Evolutionary conservation across 1,140 invertebrate genomes (phyloP), one percentile per base, ranked within the genome.

Genomic region (Drosophila malerkotliana): DNA sequence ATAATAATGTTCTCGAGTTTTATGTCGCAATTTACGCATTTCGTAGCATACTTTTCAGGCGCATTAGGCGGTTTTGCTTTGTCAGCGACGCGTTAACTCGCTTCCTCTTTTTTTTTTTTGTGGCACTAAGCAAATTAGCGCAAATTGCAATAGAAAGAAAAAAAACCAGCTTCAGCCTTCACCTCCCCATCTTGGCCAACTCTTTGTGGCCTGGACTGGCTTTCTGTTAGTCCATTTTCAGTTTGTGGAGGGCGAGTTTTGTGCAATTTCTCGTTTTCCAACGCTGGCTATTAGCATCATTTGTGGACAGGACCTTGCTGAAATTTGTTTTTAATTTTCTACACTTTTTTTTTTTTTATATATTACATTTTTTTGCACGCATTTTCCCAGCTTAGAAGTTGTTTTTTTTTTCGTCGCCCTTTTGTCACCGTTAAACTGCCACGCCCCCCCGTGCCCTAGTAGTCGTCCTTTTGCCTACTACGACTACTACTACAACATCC

Each of bases 261-360:
- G 28, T 34, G 61, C 39, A 47, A 10, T 64, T 60, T 9, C 9
- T 34, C 32, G 32, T 34, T 15, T 41, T 7, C n/a, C 4, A 49
- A 58, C 12, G 18, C 26, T n/a, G 21, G 18, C 21, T 67, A 69
- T 68, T 69, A 69, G 66, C 62, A 44, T 68, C 64, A 54, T 67
- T 68, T 68, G 66, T 30, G 66, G 52, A 30, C 41, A 49, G 59
- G 59, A 54, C 60, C 15, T 37, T 55, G 41, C 18, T 10, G 8
- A 49, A 69, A 56, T 57, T 69, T 68, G 51, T 57, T 69, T 69
- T 69, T 57, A 69, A 69, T 69, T 69, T 48, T 56, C n/a, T 7
- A 12, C 61, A 63, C n/a, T 49, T 37, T 51, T 24, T 28, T n/a
- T 37, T 14, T n/a, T 8, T 3, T 15, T 24, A 28, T 51, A 14